Evolutionary conservation across 2,113 vertebrate species (phyloP), one percentile per base, ranked within the genome.

Genomic region (Actenoides lindsayi): DNA sequence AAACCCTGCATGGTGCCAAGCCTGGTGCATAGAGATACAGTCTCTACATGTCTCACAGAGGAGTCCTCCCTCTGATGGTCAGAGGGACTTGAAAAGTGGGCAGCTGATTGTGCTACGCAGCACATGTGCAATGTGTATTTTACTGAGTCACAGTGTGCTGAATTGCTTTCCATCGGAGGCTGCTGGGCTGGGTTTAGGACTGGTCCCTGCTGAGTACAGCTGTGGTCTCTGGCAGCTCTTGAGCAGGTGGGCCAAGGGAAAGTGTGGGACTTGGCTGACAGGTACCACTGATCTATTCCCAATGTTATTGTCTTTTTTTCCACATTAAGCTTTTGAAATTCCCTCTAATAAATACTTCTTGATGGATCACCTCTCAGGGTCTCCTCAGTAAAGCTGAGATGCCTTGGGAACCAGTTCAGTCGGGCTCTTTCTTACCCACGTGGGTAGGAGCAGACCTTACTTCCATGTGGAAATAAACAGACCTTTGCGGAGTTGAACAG

Each of bases 71-170:
- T 9, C 30, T 8, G 6, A 10, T 37, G 63, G 35, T 73, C 30
- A 27, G 33, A 19, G 9, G 37, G 50, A 46, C 31, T 56, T 17
- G 25, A 23, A 37, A 53, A 69, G 33, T 2, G 20, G 68, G 35
- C 39, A 51, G 9, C 54, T 37, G 70, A 25, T 21, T 1, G 19
- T 2, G 7, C 10, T 4, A 2, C 0, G 0, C 12, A 6, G 17
- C 5, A 1, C 13, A 0, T 1, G 35, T 23, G 28, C 3, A 3
- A 23, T 20, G 5, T 17, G 0, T 51, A 4, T 41, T 65, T 39
- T 17, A 3, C 30, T 5, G 79, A 59, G 27, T 28, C 37, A 5
- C 35, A 8, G 14, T 1, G 8, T 53, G n/a, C 76, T 46, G 76
- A 46, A 6, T 11, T 50, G 64, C 39, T 71, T 69, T 57, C 20